These are phyloP conservation scores for Pediacus dermestoides DNA, from an alignment of 2,888 invertebrate genomes.

Conservation along the genomic window DNA sequence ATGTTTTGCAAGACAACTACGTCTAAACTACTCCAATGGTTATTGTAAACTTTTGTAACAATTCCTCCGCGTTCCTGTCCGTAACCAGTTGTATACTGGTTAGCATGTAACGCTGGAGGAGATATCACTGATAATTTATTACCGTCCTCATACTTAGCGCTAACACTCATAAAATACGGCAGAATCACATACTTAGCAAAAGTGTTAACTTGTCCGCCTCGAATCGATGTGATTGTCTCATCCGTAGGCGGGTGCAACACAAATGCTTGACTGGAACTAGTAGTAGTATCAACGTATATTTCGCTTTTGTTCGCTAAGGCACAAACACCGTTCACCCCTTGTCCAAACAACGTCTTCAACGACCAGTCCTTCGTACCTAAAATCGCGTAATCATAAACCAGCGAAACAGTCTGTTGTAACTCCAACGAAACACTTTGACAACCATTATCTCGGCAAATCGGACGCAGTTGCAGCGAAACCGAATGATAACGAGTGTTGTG, in stretches of 20 bases:
- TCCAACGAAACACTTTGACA: constrained; percentile 64
- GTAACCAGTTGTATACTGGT: constrained; percentile 80
- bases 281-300: constrained; percentile 76
- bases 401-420: constrained; percentile 78
- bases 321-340: constrained; percentile 77
- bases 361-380: constrained; percentile 76
- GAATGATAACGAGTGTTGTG: constrained; percentile 94
- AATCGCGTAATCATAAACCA: constrained; percentile 79
- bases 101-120: constrained; percentile 71
- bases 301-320: constrained; percentile 74
- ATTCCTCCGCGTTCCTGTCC: constrained; percentile 91
- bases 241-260: constrained; percentile 63
- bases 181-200: constrained; percentile 67
- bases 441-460: constrained; percentile 62
- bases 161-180: constrained; percentile 60
- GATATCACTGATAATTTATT: constrained; percentile 55
- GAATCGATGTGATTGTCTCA: constrained; percentile 55
- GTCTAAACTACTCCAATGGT: constrained; percentile 70
- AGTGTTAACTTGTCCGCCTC: constrained; percentile 65
- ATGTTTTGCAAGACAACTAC: constrained; percentile 85
- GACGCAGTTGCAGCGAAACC: constrained; percentile 78
- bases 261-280: constrained; percentile 60
- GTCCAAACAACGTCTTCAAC: constrained; percentile 80
- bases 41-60: constrained; percentile 79
- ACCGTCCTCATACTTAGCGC: constrained; percentile 45